phyloP scores from a whole-genome alignment of 2,113 vertebrate species.

The Plecturocebus donacophilus region DNA sequence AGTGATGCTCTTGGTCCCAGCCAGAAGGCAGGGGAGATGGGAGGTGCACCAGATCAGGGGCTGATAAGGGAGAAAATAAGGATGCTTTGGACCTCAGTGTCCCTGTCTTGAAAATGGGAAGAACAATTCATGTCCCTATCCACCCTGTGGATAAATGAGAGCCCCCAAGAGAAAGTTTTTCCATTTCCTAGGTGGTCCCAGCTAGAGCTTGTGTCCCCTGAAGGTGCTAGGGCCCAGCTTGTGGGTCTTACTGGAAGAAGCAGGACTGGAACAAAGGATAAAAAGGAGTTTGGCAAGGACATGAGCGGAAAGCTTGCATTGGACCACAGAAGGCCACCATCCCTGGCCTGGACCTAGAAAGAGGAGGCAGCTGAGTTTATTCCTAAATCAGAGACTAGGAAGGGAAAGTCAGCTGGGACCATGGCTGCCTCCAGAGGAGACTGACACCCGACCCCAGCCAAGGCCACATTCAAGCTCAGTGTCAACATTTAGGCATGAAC shows the following conservation, averaged over 20 bases:
- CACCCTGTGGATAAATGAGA: neutral
- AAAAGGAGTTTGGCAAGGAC: neutral
- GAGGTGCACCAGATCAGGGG: neutral
- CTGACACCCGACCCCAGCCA: neutral
- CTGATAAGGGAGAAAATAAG: too few relatives aligned
- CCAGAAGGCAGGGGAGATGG: neutral
- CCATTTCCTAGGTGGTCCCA: neutral
- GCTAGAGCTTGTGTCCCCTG: neutral
- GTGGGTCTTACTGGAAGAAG: too few relatives aligned
- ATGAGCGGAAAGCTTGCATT: neutral
- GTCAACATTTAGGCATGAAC: neutral
- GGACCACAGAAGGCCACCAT: neutral
- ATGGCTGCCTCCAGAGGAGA: too few relatives aligned
- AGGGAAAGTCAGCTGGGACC: neutral
- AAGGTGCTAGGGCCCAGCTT: neutral
- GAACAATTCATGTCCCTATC: neutral
- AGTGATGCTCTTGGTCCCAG: rapidly evolving
- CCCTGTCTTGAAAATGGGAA: neutral
- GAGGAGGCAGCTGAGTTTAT: neutral
- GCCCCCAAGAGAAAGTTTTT: neutral
- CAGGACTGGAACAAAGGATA: neutral
- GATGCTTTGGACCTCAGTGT: neutral
- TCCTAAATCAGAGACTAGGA: neutral
- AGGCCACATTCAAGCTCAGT: neutral
- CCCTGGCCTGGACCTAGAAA: neutral